Evolutionary conservation across 2,888 invertebrate genomes (phyloP), one percentile per base, ranked within the genome.

Genomic region (Imbricaverruca yamaguchii): DNA sequence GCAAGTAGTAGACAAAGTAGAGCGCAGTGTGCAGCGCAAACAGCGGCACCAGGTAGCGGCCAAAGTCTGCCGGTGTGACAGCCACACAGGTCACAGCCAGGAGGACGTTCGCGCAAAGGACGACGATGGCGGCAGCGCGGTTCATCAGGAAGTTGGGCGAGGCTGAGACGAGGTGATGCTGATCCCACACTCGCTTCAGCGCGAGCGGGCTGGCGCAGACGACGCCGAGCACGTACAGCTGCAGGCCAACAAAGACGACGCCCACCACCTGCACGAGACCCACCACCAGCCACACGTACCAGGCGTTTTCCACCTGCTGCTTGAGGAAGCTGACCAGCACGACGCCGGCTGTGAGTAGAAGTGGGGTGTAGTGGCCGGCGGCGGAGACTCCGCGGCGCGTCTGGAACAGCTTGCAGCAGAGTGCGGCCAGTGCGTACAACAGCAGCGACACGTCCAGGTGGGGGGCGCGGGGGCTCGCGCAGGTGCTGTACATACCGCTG

Each of bases 311-410:
- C 55, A 96, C 88, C 0, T 93, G 93, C 13, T 97, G 90, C 0
- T 93, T 92, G 86, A 97, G 97, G 88, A 97, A 97, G 86, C 97
- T 95, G 0, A 97, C 95, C 87, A 97, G 96, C 0, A 96, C 96
- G 85, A 95, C 96, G 85, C 93, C 92, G 11, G 94, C 94, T 85
- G 97, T 97, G 0, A 96, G 94, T 96, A 97, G 97, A 57, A 92
- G 92, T 0, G 82, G 84, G 25, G 80, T 80, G n/a, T 80, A 77
- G 61, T 61, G 65, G 13, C 74, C 80, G 0, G 74, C 53, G 25
- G 82, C 81, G 15, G 80, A 80, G 15, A 80, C 53, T 10, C 65
- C 74, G 25, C 80, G 77, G 9, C 80, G 55, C 39, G 92, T 91
- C 86, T 93, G 92, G 85, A 95, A 96, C 86, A 96, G 95, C 2